Base-by-base conservation (phyloP, 2,888 invertebrate species). In the Phaonia tiefii region DNA sequence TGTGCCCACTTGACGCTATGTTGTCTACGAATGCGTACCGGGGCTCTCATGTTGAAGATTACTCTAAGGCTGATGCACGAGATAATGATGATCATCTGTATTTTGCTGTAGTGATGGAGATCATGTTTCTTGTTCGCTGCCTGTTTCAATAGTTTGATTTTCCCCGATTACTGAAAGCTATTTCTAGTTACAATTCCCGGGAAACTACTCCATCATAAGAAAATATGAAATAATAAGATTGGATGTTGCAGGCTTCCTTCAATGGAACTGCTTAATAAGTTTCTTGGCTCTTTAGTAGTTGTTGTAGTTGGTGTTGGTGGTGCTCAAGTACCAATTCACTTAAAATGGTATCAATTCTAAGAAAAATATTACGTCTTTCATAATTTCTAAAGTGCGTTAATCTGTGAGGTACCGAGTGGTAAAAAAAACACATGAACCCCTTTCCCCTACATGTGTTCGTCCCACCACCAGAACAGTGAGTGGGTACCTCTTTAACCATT, bases 341-440 rank as follows among this genome's bases (percentile, higher is more conserved):
- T 88, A 88, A 89, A 89, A 88, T 89, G 88, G 89, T 89, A 89
- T 89, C 88, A 88, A 85, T 89, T 89, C 88, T 86, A 86, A 87
- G 88, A 89, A 89, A 88, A 87, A 87, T 88, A 87, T 88, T 85
- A 85, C 86, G 87, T 86, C 69, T 89, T 88, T 87, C 83, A 87
- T 89, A 88, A 89, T 88, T 89, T 89, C 85, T 84, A 85, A 81
- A 88, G 88, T 88, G 88, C 89, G 88, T 88, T 88, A 88, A 88
- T 88, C 89, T 88, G 87, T 86, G 85, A 31, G 3, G 8, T 31
- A 8, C 31, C 31, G 31, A 31, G 31, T 5, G 31, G 31, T 8
- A 31, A n/a, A n/a, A n/a, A n/a, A n/a, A 31, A 3, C 31, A 26
- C 26, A 25, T 66, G 22, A 54, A 58, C 42, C 58, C 58, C 70